Evolutionary conservation across 2,888 invertebrate genomes (phyloP).

Genomic region (Nowickia ferox): DNA sequence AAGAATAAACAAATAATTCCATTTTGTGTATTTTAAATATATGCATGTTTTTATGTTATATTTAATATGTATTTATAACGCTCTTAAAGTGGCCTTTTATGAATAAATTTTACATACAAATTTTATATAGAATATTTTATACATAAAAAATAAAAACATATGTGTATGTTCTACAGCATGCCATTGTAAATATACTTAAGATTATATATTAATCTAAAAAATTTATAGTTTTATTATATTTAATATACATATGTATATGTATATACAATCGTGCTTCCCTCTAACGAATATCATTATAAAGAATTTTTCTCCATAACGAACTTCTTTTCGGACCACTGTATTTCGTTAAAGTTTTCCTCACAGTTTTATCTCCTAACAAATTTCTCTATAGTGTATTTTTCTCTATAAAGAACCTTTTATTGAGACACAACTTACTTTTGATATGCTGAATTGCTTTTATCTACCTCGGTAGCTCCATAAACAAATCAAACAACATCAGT

Average conservation of each 20-base stretch:
- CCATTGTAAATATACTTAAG: neutral
- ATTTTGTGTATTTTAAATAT: conserved; percentile 25
- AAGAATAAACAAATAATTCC: conserved; percentile 44
- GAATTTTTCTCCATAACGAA: too few relatives aligned
- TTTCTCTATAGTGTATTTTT: too few relatives aligned
- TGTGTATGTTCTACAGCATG: neutral
- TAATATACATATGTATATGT: neutral
- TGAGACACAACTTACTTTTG: too few relatives aligned
- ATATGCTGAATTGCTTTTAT: too few relatives aligned
- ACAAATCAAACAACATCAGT: too few relatives aligned
- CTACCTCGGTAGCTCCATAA: too few relatives aligned
- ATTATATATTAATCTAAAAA: neutral
- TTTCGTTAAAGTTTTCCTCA: too few relatives aligned
- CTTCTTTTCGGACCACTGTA: too few relatives aligned
- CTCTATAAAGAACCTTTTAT: too few relatives aligned
- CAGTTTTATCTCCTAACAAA: too few relatives aligned
- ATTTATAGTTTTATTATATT: neutral
- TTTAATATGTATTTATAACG: conserved; percentile 16
- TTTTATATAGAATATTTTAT: conserved; percentile 31
- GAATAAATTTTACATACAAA: conserved; percentile 51
- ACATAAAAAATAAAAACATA: conserved; percentile 3
- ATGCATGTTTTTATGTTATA: conserved; percentile 30
- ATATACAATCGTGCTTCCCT: too few relatives aligned
- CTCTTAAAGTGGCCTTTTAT: conserved; percentile 69
- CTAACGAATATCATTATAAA: too few relatives aligned